phyloP scores from a whole-genome alignment of 2,113 vertebrate species.

The Anseranas semipalmata region DNA sequence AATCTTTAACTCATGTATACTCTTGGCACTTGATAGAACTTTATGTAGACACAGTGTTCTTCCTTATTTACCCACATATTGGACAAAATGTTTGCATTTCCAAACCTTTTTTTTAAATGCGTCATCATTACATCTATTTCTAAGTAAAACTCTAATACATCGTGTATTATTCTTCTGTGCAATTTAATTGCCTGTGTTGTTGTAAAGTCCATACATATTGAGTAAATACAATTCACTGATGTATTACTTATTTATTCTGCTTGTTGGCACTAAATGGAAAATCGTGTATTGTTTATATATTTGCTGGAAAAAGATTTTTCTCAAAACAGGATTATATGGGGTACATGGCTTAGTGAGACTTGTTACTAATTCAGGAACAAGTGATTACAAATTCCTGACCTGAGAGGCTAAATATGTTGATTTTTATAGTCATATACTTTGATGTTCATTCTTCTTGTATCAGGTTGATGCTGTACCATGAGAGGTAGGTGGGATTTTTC shows the following conservation, averaged over 20 bases:
- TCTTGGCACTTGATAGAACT: not conserved
- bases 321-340: not conserved
- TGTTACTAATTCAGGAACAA: slow-evolving; percentile 22
- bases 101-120: not conserved
- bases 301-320: slow-evolving; percentile 7
- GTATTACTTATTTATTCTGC: not conserved
- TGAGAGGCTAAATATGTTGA: not conserved
- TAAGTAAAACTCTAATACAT: not conserved
- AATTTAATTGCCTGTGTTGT: not conserved
- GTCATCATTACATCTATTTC: not conserved
- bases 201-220: not conserved
- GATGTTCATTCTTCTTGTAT: not conserved
- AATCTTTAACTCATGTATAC: not conserved
- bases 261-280: slow-evolving; percentile 43
- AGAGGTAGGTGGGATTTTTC: not conserved
- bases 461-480: not conserved
- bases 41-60: not conserved
- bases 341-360: slow-evolving; percentile 4
- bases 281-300: not conserved
- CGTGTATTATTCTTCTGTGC: not conserved
- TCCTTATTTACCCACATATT: not conserved
- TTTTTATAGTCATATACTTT: not conserved
- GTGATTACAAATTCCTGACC: not conserved
- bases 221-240: slow-evolving; percentile 9
- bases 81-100: not conserved